A percentile compares a stretch with the other conserved stretches of the same genome.
Conservation (phyloP, 2,113 vertebrate genomes). For the Arenaria interpres region DNA sequence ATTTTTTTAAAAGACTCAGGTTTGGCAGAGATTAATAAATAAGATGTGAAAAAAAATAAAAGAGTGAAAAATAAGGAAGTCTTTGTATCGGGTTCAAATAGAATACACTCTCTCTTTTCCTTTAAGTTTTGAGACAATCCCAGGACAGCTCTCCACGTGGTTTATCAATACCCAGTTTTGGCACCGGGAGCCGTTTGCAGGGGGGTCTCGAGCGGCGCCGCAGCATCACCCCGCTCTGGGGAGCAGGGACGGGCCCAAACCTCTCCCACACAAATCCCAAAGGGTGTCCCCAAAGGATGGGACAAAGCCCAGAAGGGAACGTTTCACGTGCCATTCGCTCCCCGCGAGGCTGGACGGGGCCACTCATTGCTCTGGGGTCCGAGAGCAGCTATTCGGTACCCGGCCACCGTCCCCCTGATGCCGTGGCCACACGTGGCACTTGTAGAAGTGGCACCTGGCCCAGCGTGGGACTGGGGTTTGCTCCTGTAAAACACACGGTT, state of each 20-base stretch:
- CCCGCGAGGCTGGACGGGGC: accelerated
- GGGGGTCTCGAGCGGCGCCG: background rate
- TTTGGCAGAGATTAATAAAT: background rate
- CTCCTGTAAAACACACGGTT: accelerated
- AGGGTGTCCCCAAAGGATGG: background rate
- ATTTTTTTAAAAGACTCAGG: too few species aligned
- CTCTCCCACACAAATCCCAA: background rate
- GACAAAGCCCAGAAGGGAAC: background rate
- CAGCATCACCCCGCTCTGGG: accelerated
- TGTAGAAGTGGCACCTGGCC: background rate
- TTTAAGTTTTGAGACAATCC: accelerated
- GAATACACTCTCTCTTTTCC: accelerated
- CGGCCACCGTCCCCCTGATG: background rate
- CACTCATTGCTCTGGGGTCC: background rate
- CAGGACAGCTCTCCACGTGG: background rate
- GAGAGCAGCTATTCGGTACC: accelerated
- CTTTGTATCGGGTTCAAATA: background rate
- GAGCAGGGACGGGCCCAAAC: accelerated
- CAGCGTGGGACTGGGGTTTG: accelerated
- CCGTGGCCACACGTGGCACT: accelerated
- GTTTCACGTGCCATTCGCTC: accelerated
- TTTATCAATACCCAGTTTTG: background rate
- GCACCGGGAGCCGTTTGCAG: accelerated
- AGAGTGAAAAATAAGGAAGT: background rate
- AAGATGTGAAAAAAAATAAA: background rate